Evolutionary conservation across 2,888 invertebrate species (phyloP), one percentile per base, ranked within the genome.

Genomic region (Calliphora vomitoria): DNA sequence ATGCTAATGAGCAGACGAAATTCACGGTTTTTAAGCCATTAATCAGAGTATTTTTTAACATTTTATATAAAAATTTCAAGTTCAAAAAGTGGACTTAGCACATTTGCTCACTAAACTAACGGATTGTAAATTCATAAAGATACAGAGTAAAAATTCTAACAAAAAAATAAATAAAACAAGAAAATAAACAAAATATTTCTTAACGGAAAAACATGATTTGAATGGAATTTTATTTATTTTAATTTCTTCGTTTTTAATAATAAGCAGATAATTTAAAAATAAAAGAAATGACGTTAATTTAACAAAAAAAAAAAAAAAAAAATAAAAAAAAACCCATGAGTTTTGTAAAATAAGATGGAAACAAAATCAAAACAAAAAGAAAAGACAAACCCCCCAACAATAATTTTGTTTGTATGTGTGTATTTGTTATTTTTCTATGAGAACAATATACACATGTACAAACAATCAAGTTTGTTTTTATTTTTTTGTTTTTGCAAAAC

Each of bases 261-360:
- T 75, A 80, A 74, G 82, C 78, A 86, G 66, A 79, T 41, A 53
- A 53, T 53, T 75, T 69, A 18, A 47, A 78, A 78, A 15, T 47
- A 55, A 53, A 69, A 58, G 20, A 35, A 75, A 79, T 86, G 74
- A 83, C 74, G 86, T 82, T 47, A n/a, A 31, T 72, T 60, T 20
- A 31, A 69, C 3, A 68, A 35, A 47, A 18, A 74, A n/a, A 38
- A 13, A 60, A 68, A 35, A 47, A 18, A 74, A n/a, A 38, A 13
- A 60, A 38, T 3, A 8, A 11, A 74, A 62, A 74, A 75, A 64
- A 47, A 15, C 74, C 75, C 68, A 74, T 75, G 75, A 75, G 35
- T 82, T 75, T 31, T 75, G 82, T 68, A 20, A 58, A 60, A 55
- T 8, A 64, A 60, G 18, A n/a, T 60, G 20, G 47, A 60, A 35